Percentiles rank a stretch among this genome's conserved stretches.
Conservation (phyloP, 1,140 invertebrate species). For the Pseudomyrmex concolor region DNA sequence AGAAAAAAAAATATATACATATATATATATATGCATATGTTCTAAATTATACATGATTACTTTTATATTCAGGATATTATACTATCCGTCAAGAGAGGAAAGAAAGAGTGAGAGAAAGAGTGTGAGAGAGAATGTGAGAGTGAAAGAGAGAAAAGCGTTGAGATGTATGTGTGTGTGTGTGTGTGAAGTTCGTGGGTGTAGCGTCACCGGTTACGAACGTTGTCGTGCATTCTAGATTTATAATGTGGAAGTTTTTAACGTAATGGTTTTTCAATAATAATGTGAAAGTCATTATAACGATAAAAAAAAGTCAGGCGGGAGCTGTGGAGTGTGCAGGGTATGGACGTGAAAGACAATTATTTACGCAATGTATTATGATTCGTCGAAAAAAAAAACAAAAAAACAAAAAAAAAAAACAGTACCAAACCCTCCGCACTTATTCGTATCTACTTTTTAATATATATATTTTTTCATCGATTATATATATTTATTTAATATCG, state of each 20-base stretch:
- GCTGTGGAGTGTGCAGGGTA: slow-evolving; percentile 53
- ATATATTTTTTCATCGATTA: slow-evolving; percentile 77
- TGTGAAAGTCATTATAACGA: slow-evolving; percentile 14
- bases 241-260: slow-evolving; percentile 45
- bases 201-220: slow-evolving; percentile 38
- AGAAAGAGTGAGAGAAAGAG: too few species aligned
- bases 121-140: too few species aligned
- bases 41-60: slow-evolving; percentile 62
- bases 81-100: too few species aligned
- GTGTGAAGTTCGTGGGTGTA: slow-evolving; percentile 41
- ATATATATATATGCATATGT: slow-evolving; percentile 66
- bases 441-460: slow-evolving; percentile 74
- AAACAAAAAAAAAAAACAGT: slow-evolving; percentile 59
- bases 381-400: slow-evolving; percentile 61
- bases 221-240: slow-evolving; percentile 58
- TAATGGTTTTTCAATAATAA: slow-evolving; percentile 52
- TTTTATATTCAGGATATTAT: slow-evolving; percentile 61
- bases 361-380: slow-evolving; percentile 74
- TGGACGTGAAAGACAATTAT: slow-evolving; percentile 57
- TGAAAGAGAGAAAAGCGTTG: too few species aligned
- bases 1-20: slow-evolving; percentile 57
- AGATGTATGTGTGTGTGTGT: too few species aligned
- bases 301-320: slow-evolving; percentile 33
- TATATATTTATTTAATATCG: slow-evolving; percentile 70
- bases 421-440: slow-evolving; percentile 57